phyloP scores from a whole-genome alignment of 2,797 vertebrate species.

The Manis javanica region DNA sequence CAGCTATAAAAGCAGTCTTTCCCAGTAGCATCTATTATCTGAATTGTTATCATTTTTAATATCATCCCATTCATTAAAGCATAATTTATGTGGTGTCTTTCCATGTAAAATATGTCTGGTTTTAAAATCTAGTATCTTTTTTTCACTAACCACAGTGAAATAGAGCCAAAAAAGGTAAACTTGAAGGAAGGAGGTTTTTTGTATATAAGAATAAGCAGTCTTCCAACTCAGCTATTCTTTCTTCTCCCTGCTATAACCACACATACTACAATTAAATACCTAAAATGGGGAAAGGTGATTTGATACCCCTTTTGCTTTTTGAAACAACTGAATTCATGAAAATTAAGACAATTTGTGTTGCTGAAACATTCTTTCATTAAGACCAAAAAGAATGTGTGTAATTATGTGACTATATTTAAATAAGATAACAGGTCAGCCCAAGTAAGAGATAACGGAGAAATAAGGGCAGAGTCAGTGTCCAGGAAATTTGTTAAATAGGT shows the following conservation, averaged over 20 bases:
- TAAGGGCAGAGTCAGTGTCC: neutral
- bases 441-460: neutral
- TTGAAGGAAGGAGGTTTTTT: neutral
- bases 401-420: conserved; percentile 24
- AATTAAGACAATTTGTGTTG: neutral
- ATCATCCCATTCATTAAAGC: neutral
- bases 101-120: neutral
- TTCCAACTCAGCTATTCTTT: neutral
- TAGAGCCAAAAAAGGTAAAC: neutral
- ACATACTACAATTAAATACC: neutral
- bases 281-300: neutral
- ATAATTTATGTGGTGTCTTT: neutral
- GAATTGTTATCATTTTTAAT: neutral
- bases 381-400: neutral
- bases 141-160: neutral
- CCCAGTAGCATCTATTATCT: neutral
- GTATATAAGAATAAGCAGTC: neutral
- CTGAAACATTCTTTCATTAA: neutral
- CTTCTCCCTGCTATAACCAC: neutral
- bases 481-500: neutral
- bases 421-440: neutral
- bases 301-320: neutral
- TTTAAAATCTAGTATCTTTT: neutral
- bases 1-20: neutral
- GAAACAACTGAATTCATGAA: neutral